Evolutionary conservation across 2,797 vertebrate species (phyloP), one percentile per base, ranked within the genome.

Genomic region (Masticophis lateralis): DNA sequence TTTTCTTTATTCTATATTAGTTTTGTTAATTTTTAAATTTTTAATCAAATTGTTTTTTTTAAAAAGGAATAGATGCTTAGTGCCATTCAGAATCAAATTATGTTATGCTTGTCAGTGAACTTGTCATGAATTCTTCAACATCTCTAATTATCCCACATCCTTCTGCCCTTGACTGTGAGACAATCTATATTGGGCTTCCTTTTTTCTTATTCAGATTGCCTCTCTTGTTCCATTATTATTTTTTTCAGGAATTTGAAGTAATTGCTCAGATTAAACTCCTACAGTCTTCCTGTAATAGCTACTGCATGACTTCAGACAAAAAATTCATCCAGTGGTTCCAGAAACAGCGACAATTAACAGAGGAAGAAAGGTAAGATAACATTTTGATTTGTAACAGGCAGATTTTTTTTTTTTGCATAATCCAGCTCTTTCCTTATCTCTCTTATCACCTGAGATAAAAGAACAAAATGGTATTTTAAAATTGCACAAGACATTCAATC

Each of bases 181-280:
- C n/a, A 91, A 1, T 91, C 25, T 83, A n/a, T 53, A 12, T 66
- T 53, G 88, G 86, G 27, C 32, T 92, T 83, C 92, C 55, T 32
- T 92, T 95, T 83, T 88, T 93, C 83, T 95, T 88, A 94, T 93
- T 90, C 83, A 37, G 57, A 89, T 92, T 95, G 16, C 11, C 87
- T 0, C 94, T 92, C 86, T 83, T 57, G 10, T 95, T 88, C 10
- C 11, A 93, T 79, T 93, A 5, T 95, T 93, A 51, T 94, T 79
- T 94, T 79, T 94, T 57, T 95, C 95, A 99, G 99, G 99, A 99
- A 97, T 99, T 99, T 95, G 98, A 99, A 97, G 98, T 99, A 90
- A 99, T 99, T 0, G 99, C 99, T 53, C 98, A 99, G 96, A 99
- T 99, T 96, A 99, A 99, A 97, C 98, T 99, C 96, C 96, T 99